Base-by-base conservation (phyloP, 2,113 vertebrate genomes). In the Halcyon malimbica region DNA sequence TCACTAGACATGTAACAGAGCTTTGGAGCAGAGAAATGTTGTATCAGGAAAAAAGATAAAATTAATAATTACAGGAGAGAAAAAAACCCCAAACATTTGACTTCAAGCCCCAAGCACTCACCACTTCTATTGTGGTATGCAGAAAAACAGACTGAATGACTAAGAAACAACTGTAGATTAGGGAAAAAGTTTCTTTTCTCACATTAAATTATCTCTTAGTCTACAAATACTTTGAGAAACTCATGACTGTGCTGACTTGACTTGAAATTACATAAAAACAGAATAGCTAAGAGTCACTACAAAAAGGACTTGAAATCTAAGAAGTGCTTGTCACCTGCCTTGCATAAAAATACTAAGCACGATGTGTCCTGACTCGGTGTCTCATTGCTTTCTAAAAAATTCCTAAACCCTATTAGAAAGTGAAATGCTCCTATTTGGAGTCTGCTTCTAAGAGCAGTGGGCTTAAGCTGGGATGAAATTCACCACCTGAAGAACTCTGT, bases 271-370 rank as follows among this genome's bases (percentile, higher is more conserved):
- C 29, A 82, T 74, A 68, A 85, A 59, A 89, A 44, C 2, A 0
- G 29, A 84, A 4, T 65, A 65, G 23, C 51, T 37, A 82, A 67
- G n/a, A 94, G 26, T 51, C 48, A 51, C 28, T 35, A 51, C 23
- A 75, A 82, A 78, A 91, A 25, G 23, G 23, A 81, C 11, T 20
- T 65, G 48, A 94, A 93, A 82, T 12, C 42, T 13, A 13, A 26
- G 24, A 46, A 71, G 39, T 25, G 24, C 35, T 83, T 90, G 46
- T 74, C 20, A 53, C 16, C n/a, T 44, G 41, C 6, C 84, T 78
- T 41, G 18, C 2, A 3, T 25, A 31, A 7, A 57, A 83, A 83
- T 48, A 35, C 9, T 0, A 0, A 56, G 51, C 2, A 0, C 48
- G 42, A 82, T 51, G 25, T 28, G 33, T 51, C 42, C 75, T 83